Evolutionary conservation across 2,113 vertebrate genomes (phyloP), one percentile per base, ranked within the genome.

Genomic region (Elanus axillaris): DNA sequence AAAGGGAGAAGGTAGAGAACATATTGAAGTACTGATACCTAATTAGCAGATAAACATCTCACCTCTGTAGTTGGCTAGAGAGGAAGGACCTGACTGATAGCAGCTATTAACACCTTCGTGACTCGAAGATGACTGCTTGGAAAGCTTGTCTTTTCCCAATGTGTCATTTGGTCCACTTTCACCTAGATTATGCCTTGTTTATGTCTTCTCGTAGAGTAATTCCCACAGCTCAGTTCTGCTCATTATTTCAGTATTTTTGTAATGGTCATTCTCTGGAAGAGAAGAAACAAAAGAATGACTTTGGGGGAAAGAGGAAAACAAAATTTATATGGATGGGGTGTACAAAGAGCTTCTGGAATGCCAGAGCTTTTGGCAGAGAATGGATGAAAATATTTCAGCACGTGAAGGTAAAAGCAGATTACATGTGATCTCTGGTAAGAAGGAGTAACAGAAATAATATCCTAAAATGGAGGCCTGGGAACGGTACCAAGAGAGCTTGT

Each of bases 1-100:
- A 85, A 71, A 71, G 10, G 50, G 53, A 89, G 45, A 78, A 66
- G 42, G 11, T 82, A 55, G 72, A 55, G 72, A 71, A 75, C 38
- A 64, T 86, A 74, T 7, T 84, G 82, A 84, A 72, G 56, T 72
- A 55, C 64, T 62, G 43, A 72, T 87, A 76, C 31, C 45, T 95
- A 78, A 94, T 96, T 95, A 94, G 66, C 83, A 87, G 86, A 79
- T 81, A 68, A 86, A 86, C 43, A 87, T 90, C 88, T 93, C 86
- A 45, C 77, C 73, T 91, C 81, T 58, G 48, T 48, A 78, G 76
- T 16, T 94, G 64, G 86, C 66, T 85, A 26, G 52, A 36, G 74
- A 93, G 89, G 68, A 89, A 78, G 64, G 53, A 78, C 40, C 60
- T 87, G 86, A 75, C 36, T 89, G 84, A 89, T 79, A 78, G 58